Base-by-base conservation (phyloP, 2,113 vertebrate genomes). In the Chrysemys picta region DNA sequence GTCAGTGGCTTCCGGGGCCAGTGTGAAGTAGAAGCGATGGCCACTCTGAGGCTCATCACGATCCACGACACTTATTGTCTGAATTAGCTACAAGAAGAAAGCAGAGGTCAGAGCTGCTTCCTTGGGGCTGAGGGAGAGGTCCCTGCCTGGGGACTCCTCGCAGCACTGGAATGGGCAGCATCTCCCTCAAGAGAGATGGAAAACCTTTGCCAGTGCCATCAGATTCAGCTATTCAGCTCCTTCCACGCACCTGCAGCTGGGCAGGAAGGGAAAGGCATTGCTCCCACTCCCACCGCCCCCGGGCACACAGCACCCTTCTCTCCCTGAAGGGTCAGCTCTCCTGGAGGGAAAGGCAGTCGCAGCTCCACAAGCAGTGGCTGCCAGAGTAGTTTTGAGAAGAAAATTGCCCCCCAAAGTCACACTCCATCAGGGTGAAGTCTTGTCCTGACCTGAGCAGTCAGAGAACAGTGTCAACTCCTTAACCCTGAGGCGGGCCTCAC, bases 1-100 rank as follows among this genome's bases (percentile, higher is more conserved):
- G 98, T 97, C 98, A 93, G 98, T 98, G 50, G 98, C 98, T 86
- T 99, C 99, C 0, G 99, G 99, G 0, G 98, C 99, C 97, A 99
- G 94, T 0, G 98, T 99, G 98, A 99, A 99, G 93, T 98, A 99
- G 98, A 99, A 99, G 53, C 96, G 99, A 95, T 99, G 99, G 49
- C 99, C 99, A 0, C 99, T 96, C 95, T 99, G 99, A 6, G 99
- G 99, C 95, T 99, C 99, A 1, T 99, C 99, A 80, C 98, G 97
- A 97, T 99, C 99, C 97, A 99, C 99, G 47, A 99, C 99, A 0
- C 99, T 99, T 98, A 99, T 99, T 82, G 99, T 99, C 98, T 99
- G 99, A 98, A 99, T 99, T 91, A 99, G 98, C 99, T 99, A 93
- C 1, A 3, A 87, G 72, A n/a, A 93, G 72, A 89, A 84, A 84